Evolutionary conservation across 2,113 vertebrate species (phyloP), one percentile per base, ranked within the genome.

Genomic region (Chamaetylas fuelleborni): DNA sequence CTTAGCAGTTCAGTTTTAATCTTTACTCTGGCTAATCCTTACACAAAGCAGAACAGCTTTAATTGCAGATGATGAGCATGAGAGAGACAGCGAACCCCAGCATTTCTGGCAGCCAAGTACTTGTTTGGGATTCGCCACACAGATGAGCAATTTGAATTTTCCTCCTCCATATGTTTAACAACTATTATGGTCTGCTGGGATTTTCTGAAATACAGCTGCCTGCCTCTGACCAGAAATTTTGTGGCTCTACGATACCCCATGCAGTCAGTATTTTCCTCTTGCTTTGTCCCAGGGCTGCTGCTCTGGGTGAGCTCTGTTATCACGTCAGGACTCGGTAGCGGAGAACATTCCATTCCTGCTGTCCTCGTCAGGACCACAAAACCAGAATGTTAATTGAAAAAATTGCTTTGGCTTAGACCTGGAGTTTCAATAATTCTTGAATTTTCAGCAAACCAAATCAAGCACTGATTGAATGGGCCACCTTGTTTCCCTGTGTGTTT

Each of bases 311-410:
- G 45, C 0, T 0, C 29, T 20, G 23, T 80, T 88, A 83, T 53
- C 54, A 72, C 0, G 0, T 80, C 58, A 83, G n/a, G 86, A 47
- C 47, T 61, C 1, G 0, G 90, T 88, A 82, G 76, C 3, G 0
- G 88, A 88, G 82, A 93, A 82, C 51, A 77, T 94, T 95, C 93
- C 74, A 93, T 94, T 93, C 85, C 80, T 64, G 17, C 78, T 93
- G 71, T 65, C 66, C 62, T 90, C 0, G 0, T 91, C 92, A 93
- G 87, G 74, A 93, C 70, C 66, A 76, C 70, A 76, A 91, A 93
- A 85, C 12, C 0, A 0, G 66, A 79, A 71, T 51, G 81, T 71
- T 85, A 94, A 85, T 82, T 76, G 0, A 4, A 74, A 82, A 69
- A 88, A 72, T 47, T 54, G 19, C 19, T 86, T 82, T 87, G 74